phyloP scores from a whole-genome alignment of 2,113 vertebrate genomes.

The Myotis yumanensis region DNA sequence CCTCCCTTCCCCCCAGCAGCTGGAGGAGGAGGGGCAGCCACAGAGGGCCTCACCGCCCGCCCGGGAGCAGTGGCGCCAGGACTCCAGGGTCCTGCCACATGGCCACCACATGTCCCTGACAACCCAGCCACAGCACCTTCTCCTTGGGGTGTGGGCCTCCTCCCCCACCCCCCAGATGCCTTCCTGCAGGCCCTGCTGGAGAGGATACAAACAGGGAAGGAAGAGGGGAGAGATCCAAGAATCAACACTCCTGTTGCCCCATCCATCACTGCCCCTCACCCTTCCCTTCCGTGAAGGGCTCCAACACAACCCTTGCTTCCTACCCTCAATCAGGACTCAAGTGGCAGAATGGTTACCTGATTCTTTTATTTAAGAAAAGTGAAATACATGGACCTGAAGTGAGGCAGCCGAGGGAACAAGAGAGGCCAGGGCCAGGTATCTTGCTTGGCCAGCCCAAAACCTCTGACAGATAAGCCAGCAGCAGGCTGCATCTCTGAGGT shows the following conservation, averaged over 20 bases:
- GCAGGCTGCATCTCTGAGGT: conserved; percentile 31
- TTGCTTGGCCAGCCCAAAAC: conserved; percentile 32
- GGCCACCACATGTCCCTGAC: conserved; percentile 80
- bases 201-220: conserved; percentile 21
- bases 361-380: conserved; percentile 79
- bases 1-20: conserved; percentile 73
- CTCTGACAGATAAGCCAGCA: conserved; percentile 45
- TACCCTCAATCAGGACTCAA: not conserved
- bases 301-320: not conserved
- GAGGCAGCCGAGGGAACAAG: conserved; percentile 49
- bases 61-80: conserved; percentile 72
- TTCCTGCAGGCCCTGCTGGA: conserved; percentile 49
- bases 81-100: conserved; percentile 80
- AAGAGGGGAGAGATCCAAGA: conserved; percentile 17
- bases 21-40: conserved; percentile 70
- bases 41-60: conserved; percentile 70
- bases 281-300: conserved; percentile 30
- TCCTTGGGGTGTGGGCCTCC: conserved; percentile 64
- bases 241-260: not conserved
- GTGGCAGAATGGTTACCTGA: conserved; percentile 57
- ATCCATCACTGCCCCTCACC: conserved; percentile 30
- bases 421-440: conserved; percentile 9
- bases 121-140: conserved; percentile 72
- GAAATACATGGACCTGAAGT: conserved; percentile 77
- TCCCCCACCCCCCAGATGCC: conserved; percentile 67